These are phyloP conservation scores for Erebia epiphron DNA, from an alignment of 2,888 invertebrate species.

Conservation along the genomic window DNA sequence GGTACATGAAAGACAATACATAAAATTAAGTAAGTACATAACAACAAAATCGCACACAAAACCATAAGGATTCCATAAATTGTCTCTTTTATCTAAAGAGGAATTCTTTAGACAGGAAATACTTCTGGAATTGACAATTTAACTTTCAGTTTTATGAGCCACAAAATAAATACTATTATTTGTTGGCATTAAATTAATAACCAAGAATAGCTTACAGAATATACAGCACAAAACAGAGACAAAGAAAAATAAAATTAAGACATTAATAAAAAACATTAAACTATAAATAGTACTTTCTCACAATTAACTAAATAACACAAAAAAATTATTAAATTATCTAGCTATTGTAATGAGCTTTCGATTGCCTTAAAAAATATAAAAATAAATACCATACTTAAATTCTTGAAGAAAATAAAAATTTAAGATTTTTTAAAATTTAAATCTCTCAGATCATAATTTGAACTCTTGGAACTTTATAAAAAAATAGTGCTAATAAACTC, in stretches of 20 bases:
- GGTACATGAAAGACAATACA: conserved; percentile 52
- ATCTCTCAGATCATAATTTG: too few species aligned
- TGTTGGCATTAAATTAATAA: not conserved
- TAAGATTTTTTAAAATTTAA: too few species aligned
- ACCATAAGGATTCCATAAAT: not conserved
- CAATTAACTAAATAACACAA: not conserved
- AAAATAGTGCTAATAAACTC: too few species aligned
- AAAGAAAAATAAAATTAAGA: not conserved
- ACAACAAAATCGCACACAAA: conserved; percentile 3
- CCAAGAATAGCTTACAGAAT: not conserved
- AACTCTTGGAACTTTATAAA: too few species aligned
- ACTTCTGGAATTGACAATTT: not conserved
- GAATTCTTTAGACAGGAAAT: too few species aligned
- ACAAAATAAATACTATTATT: not conserved
- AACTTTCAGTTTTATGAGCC: not conserved
- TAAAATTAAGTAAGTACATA: conserved; percentile 41
- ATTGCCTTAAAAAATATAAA: too few species aligned
- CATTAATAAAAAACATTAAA: too few species aligned
- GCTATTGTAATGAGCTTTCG: not conserved
- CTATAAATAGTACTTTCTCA: not conserved
- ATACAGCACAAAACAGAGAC: not conserved
- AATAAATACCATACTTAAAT: too few species aligned
- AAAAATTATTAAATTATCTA: too few species aligned
- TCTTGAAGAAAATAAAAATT: too few species aligned
- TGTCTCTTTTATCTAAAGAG: not conserved